Base-by-base conservation (phyloP, 2,113 vertebrate species). In the Pica pica region DNA sequence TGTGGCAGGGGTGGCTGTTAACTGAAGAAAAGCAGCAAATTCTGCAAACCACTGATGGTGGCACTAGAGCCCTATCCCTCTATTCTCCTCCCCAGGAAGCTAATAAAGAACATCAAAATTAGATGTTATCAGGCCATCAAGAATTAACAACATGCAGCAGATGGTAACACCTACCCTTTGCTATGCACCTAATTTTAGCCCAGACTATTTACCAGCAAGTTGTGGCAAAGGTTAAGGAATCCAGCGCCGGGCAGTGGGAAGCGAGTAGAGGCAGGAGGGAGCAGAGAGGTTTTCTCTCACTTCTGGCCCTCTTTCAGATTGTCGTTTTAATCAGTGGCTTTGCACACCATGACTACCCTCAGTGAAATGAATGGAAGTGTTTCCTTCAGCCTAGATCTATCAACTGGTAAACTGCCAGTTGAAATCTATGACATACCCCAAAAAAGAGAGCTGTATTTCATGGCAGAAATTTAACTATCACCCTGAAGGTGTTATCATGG, bases 111-210 rank as follows among this genome's bases (percentile, higher is more conserved):
- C 90, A 80, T 92, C 3, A 95, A 88, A 96, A 96, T 93, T 95
- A 92, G 83, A 88, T 87, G 60, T 60, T 92, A 90, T 92, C 85
- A 56, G 95, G 64, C 95, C 90, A 94, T 93, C 88, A 89, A 17
- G 95, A 92, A 93, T 93, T 94, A 95, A 86, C 90, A 92, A 93
- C 90, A 90, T 30, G 76, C 73, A 90, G 83, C 96, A 96, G 95
- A 96, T 96, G 95, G 95, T 86, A 88, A 96, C 85, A 94, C 95
- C 93, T 91, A 87, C 90, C 92, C 79, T 93, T 96, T 96, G 93
- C 85, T 89, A 7, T 53, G 49, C 27, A 64, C 27, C 90, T 94
- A 93, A 93, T 95, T 96, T 96, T 96, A 97, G 85, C 76, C 82
- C 88, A 95, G 92, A 94, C 90, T 94, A 46, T 95, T 96, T 95